These are phyloP conservation scores for Cephalopholis sonnerati DNA, from an alignment of 2,113 vertebrate species.

Conservation along the genomic window DNA sequence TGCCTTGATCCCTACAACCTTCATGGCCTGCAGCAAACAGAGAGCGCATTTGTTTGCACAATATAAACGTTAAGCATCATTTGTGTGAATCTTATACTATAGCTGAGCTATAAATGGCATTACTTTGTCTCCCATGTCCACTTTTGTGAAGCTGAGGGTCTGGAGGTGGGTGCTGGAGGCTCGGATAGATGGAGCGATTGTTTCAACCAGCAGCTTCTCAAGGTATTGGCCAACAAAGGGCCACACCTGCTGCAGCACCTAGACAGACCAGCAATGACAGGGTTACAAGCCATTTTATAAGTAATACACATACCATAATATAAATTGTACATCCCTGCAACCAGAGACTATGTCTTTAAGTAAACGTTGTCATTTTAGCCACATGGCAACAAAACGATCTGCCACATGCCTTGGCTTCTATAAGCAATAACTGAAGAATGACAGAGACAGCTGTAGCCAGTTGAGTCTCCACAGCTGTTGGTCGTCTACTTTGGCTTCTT, in stretches of 20 bases:
- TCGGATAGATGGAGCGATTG: constrained; percentile 88
- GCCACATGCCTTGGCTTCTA: constrained; percentile 25
- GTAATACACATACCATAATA: not conserved
- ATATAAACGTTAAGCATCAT: not conserved
- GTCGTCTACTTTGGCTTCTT: constrained; percentile 7
- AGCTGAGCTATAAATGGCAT: constrained; percentile 9
- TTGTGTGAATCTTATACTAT: not conserved
- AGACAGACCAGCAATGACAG: not conserved
- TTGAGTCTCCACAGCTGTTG: constrained; percentile 48
- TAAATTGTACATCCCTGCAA: not conserved
- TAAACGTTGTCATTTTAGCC: constrained; percentile 6
- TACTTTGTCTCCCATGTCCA: constrained; percentile 89
- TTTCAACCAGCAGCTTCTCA: constrained; percentile 90
- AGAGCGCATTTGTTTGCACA: constrained; percentile 8
- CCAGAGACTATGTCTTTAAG: not conserved
- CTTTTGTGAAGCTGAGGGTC: constrained; percentile 91
- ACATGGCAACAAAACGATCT: constrained; percentile 5
- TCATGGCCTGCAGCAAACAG: constrained; percentile 86
- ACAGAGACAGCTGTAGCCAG: constrained; percentile 49
- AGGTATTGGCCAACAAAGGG: constrained; percentile 93
- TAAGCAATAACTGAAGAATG: constrained; percentile 34
- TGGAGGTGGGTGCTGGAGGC: constrained; percentile 90
- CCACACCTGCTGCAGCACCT: constrained; percentile 94
- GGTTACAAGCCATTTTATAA: not conserved
- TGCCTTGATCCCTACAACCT: constrained; percentile 91